Base-by-base conservation (phyloP, 1,140 invertebrate species). In the Heterodera schachtii region DNA sequence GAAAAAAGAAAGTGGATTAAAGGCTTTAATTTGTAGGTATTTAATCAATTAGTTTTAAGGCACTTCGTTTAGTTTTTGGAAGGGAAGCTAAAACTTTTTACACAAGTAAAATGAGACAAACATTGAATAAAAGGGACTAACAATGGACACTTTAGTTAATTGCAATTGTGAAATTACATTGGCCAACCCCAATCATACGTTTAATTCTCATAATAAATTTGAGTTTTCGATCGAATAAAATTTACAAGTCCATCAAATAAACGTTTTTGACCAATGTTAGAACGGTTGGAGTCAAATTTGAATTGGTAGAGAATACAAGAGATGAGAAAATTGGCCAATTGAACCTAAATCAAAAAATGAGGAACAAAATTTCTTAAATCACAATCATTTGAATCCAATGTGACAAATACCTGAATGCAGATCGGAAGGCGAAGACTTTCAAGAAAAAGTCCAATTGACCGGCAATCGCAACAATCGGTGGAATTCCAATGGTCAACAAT, bases 311-410 rank as follows among this genome's bases (percentile, higher is more conserved):
- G 67, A 43, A 69, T 69, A 19, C 67, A 69, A 16, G 67, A 69
- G 67, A 69, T n/a, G n/a, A 69, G n/a, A 69, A 69, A 69, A 19
- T 69, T 69, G n/a, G 67, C 67, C n/a, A 69, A 43, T 69, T 69
- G 67, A 6, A 69, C 41, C 67, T 69, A 11, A 31, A 31, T 31
- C 31, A 31, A 31, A 31, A 31, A 66, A 16, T 66, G 60, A 66
- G n/a, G 13, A n/a, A 66, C 13, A 66, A n/a, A 16, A 16, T 66
- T 66, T n/a, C n/a, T 66, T 66, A n/a, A n/a, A 66, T 16, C 31
- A 31, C 31, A 31, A 31, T 31, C 41, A 43, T 9, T 69, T 69
- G 6, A 7, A 43, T 69, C 7, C 67, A 43, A 69, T 9, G 19
- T 69, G 67, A 69, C 16, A 31, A 31, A 31, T n/a, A 69, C 67